phyloP scores from a whole-genome alignment of 2,888 invertebrate species.

The Erebia palarica region DNA sequence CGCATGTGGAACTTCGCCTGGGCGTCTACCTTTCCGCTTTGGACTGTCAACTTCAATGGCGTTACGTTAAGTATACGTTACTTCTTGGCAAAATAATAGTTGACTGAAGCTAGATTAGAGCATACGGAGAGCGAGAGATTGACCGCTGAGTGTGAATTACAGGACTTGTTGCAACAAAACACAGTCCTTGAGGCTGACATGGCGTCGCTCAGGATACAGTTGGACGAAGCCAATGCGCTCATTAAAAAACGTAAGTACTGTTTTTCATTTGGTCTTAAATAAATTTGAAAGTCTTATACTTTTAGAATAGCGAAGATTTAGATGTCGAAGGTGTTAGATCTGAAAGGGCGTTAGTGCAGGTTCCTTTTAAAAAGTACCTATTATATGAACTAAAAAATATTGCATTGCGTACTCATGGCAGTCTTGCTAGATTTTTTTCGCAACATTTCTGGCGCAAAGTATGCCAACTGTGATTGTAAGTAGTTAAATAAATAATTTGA shows the following conservation, averaged over 20 bases:
- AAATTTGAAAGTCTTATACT: too few species aligned
- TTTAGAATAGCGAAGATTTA: too few species aligned
- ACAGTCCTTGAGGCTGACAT: slow-evolving; percentile 84
- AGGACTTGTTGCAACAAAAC: slow-evolving; percentile 86
- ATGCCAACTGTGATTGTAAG: too few species aligned
- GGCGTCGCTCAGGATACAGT: slow-evolving; percentile 74
- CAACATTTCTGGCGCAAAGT: too few species aligned
- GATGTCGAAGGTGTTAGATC: too few species aligned
- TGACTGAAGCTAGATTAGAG: slow-evolving; percentile 84
- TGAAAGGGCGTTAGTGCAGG: too few species aligned
- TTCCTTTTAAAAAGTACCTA: too few species aligned
- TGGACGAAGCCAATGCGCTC: slow-evolving; percentile 63
- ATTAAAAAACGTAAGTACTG: slow-evolving; percentile 61
- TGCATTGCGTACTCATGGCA: too few species aligned
- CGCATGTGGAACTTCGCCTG: slow-evolving; percentile 49
- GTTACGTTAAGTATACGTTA: slow-evolving; percentile 56
- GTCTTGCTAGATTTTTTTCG: too few species aligned
- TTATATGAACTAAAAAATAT: too few species aligned
- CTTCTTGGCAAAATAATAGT: slow-evolving; percentile 65
- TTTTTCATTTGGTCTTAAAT: background rate
- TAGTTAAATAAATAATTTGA: too few species aligned
- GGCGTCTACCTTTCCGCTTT: slow-evolving; percentile 38
- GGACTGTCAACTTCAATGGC: slow-evolving; percentile 42
- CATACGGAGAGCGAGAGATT: slow-evolving; percentile 85
- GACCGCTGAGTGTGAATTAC: slow-evolving; percentile 84